Evolutionary conservation across 35 echinoderm and acorn worm species (phyloP), one percentile per base, ranked within the genome.

Genomic region (Holothuria glaberrima): DNA sequence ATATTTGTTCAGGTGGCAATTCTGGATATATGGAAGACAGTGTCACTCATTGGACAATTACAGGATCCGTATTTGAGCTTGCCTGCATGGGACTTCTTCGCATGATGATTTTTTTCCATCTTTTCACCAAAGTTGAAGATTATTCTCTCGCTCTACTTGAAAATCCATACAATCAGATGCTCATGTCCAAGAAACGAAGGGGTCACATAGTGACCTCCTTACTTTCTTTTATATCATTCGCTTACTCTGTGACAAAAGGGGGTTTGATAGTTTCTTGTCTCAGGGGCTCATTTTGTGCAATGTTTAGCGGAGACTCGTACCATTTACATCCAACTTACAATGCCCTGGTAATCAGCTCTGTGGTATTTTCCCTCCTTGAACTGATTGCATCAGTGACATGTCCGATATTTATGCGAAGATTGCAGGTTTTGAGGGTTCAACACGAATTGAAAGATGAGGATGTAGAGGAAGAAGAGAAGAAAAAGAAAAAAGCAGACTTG

Each of bases 41-140:
- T 30, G 88, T 99, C 28, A 70, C 70, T 54, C 30, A 99, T 0
- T 99, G 93, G 93, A 93, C 71, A 17, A 93, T 99, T 25, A 82
- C 89, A 24, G 56, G 72, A 13, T 99, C 97, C 12, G 79, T 74
- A 7, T 99, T 99, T 90, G 97, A 99, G 67, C 84, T 99, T 26
- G 93, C 93, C 18, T 95, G 93, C 71, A 38, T 99, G 5, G 82
- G 80, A 57, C 69, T 99, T 30, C 29, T 99, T 29, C 90, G 92
- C 68, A 92, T 95, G 83, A 32, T 93, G 6, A 79, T 99, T 31
- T 70, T 99, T 16, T 93, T 99, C 85, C 76, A 88, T 67, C 81
- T 92, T 7, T 99, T 95, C 85, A 85, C 88, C 22, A 99, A 95
- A 88, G 88, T 99, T 9, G 97, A 99, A 78, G 93, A 95, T 68